A percentile compares a stretch with the other conserved stretches of the same genome.
Conservation (phyloP, 2,888 invertebrate species). For the Scelioninae gen. 2 region DNA sequence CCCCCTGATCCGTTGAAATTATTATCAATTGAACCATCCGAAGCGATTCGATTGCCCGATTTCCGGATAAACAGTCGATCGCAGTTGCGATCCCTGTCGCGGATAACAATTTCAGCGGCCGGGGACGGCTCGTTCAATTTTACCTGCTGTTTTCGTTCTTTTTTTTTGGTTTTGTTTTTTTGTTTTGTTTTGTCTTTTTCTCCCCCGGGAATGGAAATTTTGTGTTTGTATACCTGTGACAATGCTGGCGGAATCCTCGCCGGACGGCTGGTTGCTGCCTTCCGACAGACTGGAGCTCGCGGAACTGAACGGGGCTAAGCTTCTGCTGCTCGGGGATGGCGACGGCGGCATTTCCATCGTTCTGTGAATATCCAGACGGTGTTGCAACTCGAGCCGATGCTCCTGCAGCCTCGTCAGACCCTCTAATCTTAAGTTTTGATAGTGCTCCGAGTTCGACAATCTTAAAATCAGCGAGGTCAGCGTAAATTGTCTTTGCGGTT, state of each 20-base stretch:
- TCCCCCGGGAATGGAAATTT: conserved; percentile 43
- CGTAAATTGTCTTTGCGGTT: conserved; percentile 73
- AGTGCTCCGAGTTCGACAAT: conserved; percentile 72
- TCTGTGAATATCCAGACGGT: conserved; percentile 75
- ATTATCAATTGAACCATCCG: too few species aligned
- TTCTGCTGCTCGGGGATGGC: conserved; percentile 90
- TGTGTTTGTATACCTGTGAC: conserved; percentile 85
- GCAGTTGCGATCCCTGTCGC: too few species aligned
- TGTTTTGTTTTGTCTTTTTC: conserved; percentile 19
- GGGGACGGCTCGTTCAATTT: background rate
- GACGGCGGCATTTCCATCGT: conserved; percentile 82
- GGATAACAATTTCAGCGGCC: too few species aligned
- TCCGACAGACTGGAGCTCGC: conserved; percentile 92
- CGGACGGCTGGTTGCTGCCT: conserved; percentile 77
- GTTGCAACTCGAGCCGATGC: conserved; percentile 74
- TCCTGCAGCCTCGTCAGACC: conserved; percentile 74
- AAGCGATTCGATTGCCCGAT: too few species aligned
- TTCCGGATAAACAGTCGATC: too few species aligned
- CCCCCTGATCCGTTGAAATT: too few species aligned
- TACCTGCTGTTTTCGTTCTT: conserved; percentile 15
- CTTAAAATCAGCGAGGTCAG: conserved; percentile 72
- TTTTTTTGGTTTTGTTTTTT: too few species aligned
- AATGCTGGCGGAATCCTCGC: conserved; percentile 84
- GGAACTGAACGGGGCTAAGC: conserved; percentile 89
- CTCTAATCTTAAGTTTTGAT: conserved; percentile 75